Conservation (phyloP, 2,797 vertebrate genomes). For the Phataginus tricuspis region DNA sequence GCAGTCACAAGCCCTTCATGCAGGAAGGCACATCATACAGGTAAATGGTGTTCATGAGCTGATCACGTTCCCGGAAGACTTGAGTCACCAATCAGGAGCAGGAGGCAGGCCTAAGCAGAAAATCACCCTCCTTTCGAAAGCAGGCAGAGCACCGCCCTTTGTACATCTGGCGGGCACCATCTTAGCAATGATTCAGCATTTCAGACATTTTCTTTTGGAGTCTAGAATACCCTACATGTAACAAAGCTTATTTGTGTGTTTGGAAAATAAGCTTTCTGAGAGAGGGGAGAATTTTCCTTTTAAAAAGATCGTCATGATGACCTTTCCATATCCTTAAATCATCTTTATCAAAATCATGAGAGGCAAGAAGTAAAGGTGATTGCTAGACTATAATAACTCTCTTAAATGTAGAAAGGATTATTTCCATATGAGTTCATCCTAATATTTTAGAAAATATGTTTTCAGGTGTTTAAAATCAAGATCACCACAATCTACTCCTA, state of each 20-base stretch:
- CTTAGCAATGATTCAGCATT: no score
- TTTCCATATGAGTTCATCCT: background rate
- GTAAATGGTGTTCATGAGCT: no score
- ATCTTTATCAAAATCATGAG: background rate
- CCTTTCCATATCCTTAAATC: background rate
- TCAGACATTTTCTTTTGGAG: no score
- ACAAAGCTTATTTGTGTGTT: background rate
- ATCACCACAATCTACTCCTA: background rate
- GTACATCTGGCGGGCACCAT: no score
- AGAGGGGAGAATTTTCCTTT: background rate
- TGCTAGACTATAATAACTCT: background rate
- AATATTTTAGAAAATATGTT: background rate
- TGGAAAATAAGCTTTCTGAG: background rate
- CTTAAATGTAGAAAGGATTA: background rate
- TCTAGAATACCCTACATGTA: no score
- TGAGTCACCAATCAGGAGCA: no score
- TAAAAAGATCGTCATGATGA: background rate
- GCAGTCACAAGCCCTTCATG: no score
- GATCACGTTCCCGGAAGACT: no score
- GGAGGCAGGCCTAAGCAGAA: no score
- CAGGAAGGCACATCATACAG: no score
- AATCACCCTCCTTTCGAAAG: no score
- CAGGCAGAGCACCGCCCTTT: no score
- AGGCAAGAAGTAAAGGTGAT: background rate
- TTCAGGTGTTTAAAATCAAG: slow-evolving; percentile 33